Evolutionary conservation across 2,113 vertebrate species (phyloP).

Genomic region (Anhinga rufa): DNA sequence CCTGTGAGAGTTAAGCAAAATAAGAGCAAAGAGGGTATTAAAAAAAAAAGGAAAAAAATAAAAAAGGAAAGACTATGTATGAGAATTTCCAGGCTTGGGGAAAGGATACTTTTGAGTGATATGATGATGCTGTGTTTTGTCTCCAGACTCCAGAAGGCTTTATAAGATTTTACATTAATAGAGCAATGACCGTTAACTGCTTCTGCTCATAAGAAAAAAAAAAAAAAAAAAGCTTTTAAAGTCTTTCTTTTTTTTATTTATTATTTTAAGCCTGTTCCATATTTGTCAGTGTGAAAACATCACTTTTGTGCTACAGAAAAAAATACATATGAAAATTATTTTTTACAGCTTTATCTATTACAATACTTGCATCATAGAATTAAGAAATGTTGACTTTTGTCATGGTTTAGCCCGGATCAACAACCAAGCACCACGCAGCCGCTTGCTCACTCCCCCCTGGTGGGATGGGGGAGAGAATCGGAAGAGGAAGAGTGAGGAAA

Average conservation of each 20-base stretch:
- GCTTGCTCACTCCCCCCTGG: too few relatives aligned
- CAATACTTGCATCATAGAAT: neutral
- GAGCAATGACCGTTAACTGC: neutral
- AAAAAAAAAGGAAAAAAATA: neutral
- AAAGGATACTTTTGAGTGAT: neutral
- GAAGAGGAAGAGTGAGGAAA: too few relatives aligned
- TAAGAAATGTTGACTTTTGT: neutral
- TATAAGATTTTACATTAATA: neutral
- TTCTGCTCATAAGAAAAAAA: neutral
- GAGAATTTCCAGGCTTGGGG: neutral
- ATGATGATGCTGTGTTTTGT: neutral
- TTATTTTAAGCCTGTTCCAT: neutral
- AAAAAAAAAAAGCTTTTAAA: too few relatives aligned
- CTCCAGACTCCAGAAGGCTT: neutral
- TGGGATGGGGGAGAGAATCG: too few relatives aligned
- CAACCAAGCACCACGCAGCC: too few relatives aligned
- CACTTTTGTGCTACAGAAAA: neutral
- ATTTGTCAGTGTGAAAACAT: neutral
- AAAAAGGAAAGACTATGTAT: neutral
- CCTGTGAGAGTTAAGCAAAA: conserved; percentile 20
- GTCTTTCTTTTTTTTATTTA: neutral
- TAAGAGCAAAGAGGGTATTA: neutral
- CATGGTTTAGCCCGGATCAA: too few relatives aligned
- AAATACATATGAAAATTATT: neutral
- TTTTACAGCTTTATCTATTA: neutral